Percentiles rank a stretch among this genome's conserved stretches.
These are phyloP conservation scores for Sinocyclocheilus rhinocerous DNA, from an alignment of 2,113 vertebrate species.

Conservation along the genomic window DNA sequence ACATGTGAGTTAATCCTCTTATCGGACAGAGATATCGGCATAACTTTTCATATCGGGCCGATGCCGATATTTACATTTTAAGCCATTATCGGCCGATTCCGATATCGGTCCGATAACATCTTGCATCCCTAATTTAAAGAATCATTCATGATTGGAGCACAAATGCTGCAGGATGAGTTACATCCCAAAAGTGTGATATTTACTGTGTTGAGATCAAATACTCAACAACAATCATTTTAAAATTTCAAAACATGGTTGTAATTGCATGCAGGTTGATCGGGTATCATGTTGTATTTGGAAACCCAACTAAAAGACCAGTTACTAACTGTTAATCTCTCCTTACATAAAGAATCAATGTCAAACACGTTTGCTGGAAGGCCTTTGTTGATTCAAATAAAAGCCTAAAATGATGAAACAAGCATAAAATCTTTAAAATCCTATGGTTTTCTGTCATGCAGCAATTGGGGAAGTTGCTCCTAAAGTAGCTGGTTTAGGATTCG, in stretches of 20 bases:
- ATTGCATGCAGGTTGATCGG: neutral
- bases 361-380: neutral
- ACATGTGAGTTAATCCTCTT: no score
- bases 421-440: slow-evolving; percentile 3
- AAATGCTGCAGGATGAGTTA: neutral
- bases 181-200: neutral
- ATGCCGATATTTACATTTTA: no score
- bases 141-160: no score
- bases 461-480: neutral
- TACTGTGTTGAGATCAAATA: neutral
- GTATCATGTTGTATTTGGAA: neutral
- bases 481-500: neutral
- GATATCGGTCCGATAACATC: no score
- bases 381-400: neutral
- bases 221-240: neutral
- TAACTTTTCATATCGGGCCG: no score
- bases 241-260: neutral
- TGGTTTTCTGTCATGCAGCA: neutral
- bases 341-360: neutral
- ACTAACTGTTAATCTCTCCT: neutral
- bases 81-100: no score
- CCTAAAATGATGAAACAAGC: neutral
- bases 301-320: neutral
- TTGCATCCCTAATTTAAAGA: no score
- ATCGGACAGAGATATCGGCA: no score